Conservation (phyloP, 2,888 invertebrate genomes). For the Dioctria linearis region DNA sequence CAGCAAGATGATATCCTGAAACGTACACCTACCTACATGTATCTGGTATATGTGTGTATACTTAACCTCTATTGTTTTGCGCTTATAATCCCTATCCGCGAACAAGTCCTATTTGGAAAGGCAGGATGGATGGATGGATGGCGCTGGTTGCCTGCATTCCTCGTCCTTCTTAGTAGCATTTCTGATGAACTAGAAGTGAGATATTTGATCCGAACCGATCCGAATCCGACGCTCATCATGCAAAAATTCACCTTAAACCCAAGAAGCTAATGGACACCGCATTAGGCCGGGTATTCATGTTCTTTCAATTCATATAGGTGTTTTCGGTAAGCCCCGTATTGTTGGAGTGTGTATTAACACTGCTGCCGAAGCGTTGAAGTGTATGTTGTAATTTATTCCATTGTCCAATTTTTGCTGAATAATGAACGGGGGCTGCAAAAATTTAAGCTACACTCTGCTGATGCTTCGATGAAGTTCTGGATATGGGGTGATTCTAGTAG, state of each 20-base stretch:
- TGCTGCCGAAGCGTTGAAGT: background rate
- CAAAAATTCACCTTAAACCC: conserved; percentile 6
- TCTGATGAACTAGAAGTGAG: background rate
- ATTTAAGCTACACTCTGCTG: background rate
- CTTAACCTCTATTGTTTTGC: conserved; percentile 52
- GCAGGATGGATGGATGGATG: too few species aligned
- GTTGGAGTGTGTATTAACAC: too few species aligned
- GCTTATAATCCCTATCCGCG: conserved; percentile 27
- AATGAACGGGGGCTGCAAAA: conserved; percentile 48
- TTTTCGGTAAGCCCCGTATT: too few species aligned
- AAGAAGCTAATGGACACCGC: conserved; percentile 21
- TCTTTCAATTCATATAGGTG: background rate
- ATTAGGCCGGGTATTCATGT: conserved; percentile 2
- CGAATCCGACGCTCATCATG: background rate
- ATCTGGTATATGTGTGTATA: conserved; percentile 20
- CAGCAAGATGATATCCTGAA: conserved; percentile 43
- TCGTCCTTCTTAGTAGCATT: too few species aligned
- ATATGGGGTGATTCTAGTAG: too few species aligned
- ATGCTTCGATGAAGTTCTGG: too few species aligned
- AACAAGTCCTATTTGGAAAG: background rate
- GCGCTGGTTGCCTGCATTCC: too few species aligned
- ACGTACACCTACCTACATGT: too few species aligned
- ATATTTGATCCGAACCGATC: conserved; percentile 38
- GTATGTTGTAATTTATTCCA: conserved; percentile 55
- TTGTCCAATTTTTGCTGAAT: conserved; percentile 58